Percentiles rank a stretch among this genome's conserved stretches.
Conservation (phyloP, 2,113 vertebrate species). For the Candoia aspera region DNA sequence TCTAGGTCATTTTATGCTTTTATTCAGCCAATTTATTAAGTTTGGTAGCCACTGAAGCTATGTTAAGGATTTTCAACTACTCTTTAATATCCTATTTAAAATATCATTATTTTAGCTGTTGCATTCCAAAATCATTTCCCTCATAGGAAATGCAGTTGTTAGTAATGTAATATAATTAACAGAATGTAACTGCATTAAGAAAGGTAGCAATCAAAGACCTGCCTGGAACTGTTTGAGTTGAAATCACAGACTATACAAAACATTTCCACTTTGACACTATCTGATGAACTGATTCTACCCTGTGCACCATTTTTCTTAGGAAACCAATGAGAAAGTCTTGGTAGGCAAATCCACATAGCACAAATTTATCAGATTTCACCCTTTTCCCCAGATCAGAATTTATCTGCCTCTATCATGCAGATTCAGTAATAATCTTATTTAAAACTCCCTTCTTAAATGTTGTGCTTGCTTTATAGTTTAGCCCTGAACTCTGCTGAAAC, state of each 20-base stretch:
- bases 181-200: not conserved
- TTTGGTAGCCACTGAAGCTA: fast-evolving
- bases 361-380: not conserved
- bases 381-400: not conserved
- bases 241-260: not conserved
- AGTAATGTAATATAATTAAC: not conserved
- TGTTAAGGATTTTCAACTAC: not conserved
- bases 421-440: not conserved
- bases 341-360: not conserved
- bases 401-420: not conserved
- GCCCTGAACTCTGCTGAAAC: not conserved
- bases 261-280: not conserved
- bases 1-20: not conserved
- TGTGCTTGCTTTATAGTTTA: not conserved
- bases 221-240: too few species aligned
- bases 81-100: not conserved
- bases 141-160: not conserved
- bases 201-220: fast-evolving
- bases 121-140: not conserved
- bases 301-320: not conserved
- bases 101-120: not conserved
- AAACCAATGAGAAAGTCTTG: not conserved
- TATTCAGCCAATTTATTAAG: not conserved
- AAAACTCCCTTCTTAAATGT: not conserved
- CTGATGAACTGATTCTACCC: not conserved